Evolutionary conservation across 2,113 vertebrate genomes (phyloP), one percentile per base, ranked within the genome.

Genomic region (Entosphenus tridentatus): DNA sequence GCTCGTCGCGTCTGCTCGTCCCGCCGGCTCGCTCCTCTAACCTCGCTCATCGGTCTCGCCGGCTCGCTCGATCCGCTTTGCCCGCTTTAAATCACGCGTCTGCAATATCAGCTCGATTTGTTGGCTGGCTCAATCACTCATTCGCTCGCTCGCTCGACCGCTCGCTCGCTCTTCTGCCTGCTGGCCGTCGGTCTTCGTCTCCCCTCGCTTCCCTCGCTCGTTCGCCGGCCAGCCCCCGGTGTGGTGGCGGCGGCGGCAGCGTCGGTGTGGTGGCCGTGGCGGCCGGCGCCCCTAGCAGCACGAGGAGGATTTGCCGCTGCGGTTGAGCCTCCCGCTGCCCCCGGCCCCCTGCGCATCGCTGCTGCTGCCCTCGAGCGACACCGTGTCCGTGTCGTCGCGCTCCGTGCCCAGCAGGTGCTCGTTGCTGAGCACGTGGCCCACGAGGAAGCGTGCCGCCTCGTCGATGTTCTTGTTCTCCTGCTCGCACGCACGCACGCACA

Each of bases 391-490:
- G 57, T 88, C 87, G 68, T 78, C 86, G 72, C 95, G 88, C 77
- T 98, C 90, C 8, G 79, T 83, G 1, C 85, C 83, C 75, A 90
- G 81, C 71, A 78, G 80, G 78, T 86, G 87, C 73, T 86, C 84
- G 56, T 88, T 92, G 12, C 79, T 77, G 72, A 98, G 83, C 74
- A 98, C 90, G 72, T 87, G 87, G 76, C 89, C 87, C 76, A 98
- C 91, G 76, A 98, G 80, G 79, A 93, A 96, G 62, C 82, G 83
- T n/a, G 88, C 83, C 2, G 93, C 93, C 75, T 95, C 89, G 0
- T 98, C 92, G 68, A 98, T 91, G 59, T 97, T 97, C 73, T 95
- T 82, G 74, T 98, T 95, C 75, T 97, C 91, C 95, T 98, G 74
- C n/a, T 39, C 39, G 39, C 39, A 5, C 21, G 5, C 39, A 7